phyloP scores from a whole-genome alignment of 2,113 vertebrate species.

The Urocynchramus pylzowi region DNA sequence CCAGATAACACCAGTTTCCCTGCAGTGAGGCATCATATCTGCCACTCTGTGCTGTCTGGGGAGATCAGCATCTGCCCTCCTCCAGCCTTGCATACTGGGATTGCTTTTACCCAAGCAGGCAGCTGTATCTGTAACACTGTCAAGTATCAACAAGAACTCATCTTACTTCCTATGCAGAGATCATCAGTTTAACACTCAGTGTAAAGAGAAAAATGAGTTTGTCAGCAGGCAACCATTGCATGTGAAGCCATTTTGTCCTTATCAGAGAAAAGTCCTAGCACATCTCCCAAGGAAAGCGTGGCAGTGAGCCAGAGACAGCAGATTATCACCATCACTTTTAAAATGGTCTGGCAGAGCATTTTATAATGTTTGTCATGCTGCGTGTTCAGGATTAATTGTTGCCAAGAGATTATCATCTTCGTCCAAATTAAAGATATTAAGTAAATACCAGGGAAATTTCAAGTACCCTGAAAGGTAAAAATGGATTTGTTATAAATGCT shows the following conservation, averaged over 20 bases:
- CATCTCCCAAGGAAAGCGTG: fast-evolving
- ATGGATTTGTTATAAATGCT: not conserved
- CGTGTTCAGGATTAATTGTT: not conserved
- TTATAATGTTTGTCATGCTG: not conserved
- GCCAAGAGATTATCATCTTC: constrained; percentile 18
- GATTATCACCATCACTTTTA: not conserved
- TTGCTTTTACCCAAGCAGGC: not conserved
- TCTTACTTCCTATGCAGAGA: not conserved
- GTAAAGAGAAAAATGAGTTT: not conserved
- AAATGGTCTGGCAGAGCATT: not conserved
- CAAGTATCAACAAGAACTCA: not conserved
- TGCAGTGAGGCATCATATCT: not conserved
- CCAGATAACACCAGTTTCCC: not conserved
- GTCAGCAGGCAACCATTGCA: not conserved
- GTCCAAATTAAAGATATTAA: not conserved
- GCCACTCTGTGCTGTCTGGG: not conserved
- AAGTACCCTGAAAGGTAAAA: not conserved
- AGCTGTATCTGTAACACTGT: not conserved
- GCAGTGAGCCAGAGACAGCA: not conserved
- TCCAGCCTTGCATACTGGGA: not conserved
- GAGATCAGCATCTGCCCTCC: not conserved
- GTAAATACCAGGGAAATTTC: not conserved
- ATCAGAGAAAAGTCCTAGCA: not conserved
- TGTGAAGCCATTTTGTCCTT: not conserved
- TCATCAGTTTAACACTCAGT: not conserved